Conservation (phyloP, 2,888 invertebrate species). For the Leucophora obtusa region DNA sequence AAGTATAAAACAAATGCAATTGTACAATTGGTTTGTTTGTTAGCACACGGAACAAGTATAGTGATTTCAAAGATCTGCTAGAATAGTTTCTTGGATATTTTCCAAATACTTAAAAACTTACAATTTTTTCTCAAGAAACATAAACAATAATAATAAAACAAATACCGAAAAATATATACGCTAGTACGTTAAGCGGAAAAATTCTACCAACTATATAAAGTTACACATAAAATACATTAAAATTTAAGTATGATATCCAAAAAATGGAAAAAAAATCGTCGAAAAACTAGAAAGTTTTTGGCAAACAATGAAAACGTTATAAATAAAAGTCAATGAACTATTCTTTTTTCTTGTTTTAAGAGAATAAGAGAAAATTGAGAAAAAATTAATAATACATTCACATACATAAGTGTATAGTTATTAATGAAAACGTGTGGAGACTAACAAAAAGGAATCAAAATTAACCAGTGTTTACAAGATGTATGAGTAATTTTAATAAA, state of each 20-base stretch:
- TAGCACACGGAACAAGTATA: not conserved
- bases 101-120: slow-evolving; percentile 1
- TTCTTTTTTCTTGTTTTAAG: not conserved
- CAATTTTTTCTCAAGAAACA: not conserved
- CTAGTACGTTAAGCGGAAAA: not conserved
- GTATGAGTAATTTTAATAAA: not conserved
- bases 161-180: not conserved
- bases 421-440: not conserved
- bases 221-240: not conserved
- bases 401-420: not conserved
- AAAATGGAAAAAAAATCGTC: not conserved
- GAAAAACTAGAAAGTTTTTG: not conserved
- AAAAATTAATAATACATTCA: not conserved
- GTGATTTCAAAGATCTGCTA: not conserved
- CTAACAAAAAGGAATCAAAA: not conserved
- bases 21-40: not conserved
- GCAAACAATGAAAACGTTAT: slow-evolving; percentile 3
- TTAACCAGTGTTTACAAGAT: not conserved
- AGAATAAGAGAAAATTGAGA: not conserved
- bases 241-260: not conserved
- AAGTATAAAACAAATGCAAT: not conserved
- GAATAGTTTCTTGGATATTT: slow-evolving; percentile 1
- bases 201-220: not conserved
- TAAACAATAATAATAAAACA: slow-evolving; percentile 2
- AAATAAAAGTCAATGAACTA: slow-evolving; percentile 5